Evolutionary conservation across 2,113 vertebrate genomes (phyloP).

Genomic region (Vulpes vulpes): DNA sequence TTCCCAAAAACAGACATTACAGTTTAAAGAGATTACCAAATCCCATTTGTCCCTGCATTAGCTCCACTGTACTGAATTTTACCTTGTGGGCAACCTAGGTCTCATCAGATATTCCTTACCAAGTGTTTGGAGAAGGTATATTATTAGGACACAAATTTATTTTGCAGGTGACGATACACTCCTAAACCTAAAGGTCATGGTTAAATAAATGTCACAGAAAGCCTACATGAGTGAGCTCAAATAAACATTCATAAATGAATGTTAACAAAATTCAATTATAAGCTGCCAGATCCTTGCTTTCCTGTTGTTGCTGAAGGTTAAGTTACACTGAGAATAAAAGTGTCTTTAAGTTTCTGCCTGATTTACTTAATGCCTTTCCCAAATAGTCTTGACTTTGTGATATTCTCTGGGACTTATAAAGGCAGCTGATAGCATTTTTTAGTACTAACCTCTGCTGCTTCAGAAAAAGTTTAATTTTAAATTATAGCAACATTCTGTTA

Average conservation of each 20-base stretch:
- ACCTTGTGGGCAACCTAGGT: background rate
- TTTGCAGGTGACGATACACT: conserved; percentile 26
- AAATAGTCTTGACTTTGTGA: background rate
- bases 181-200: conserved; percentile 36
- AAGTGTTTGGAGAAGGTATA: background rate
- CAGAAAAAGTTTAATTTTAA: conserved; percentile 35
- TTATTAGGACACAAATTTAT: conserved; percentile 37
- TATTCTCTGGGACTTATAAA: conserved; percentile 8
- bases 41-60: background rate
- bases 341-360: conserved; percentile 38
- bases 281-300: conserved; percentile 22
- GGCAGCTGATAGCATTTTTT: background rate
- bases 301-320: conserved; percentile 51
- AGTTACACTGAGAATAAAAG: background rate
- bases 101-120: background rate
- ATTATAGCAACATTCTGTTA: background rate
- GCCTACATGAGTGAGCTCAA: conserved; percentile 16
- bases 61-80: background rate
- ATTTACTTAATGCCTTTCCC: background rate
- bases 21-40: background rate
- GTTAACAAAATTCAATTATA: conserved; percentile 48
- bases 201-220: conserved; percentile 65
- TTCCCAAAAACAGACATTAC: background rate
- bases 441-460: conserved; percentile 1
- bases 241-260: conserved; percentile 45